Evolutionary conservation across 2,888 invertebrate species (phyloP), one percentile per base, ranked within the genome.

Genomic region (Drosophila fulvimacula): DNA sequence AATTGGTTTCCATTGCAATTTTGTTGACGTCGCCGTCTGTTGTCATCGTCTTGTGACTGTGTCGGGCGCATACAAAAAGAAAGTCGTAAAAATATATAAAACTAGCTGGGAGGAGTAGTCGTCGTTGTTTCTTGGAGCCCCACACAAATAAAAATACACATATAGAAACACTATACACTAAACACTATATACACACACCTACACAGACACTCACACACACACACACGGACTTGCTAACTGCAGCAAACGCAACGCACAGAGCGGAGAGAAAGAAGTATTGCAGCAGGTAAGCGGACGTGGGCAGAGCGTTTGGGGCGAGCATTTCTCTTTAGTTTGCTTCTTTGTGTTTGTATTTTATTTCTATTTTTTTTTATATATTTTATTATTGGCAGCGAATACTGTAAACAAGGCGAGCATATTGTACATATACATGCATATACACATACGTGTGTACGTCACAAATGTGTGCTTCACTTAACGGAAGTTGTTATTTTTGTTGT

Each of bases 1-100:
- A 60, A 55, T 46, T 63, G 46, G 64, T 55, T 48, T 41, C 41
- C 61, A 63, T 42, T 78, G 61, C 67, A 73, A 60, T 51, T 51
- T 70, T 82, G 83, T 82, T 84, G 79, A 82, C 76, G 88, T 81
- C 79, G 69, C 57, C 59, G 71, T 71, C 48, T 65, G 67, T 76
- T 80, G 78, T 81, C 79, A 72, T 78, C 75, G 83, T 82, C 85
- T 88, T 88, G 88, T 83, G 85, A 88, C 88, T 70, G 63, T 82
- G 63, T 82, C 84, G 83, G 73, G 70, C 69, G 70, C 69, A 75
- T 73, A 66, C 38, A 53, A 88, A 83, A 83, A 83, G 83, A 83
- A 83, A 83, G 88, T 83, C 83, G 73, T 88, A 68, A 76, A 84
- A 84, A 79, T 72, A 83, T 84, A 73, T 84, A 66, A 52, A 87